phyloP scores from a whole-genome alignment of 2,797 vertebrate species.

The Danionella dracula region DNA sequence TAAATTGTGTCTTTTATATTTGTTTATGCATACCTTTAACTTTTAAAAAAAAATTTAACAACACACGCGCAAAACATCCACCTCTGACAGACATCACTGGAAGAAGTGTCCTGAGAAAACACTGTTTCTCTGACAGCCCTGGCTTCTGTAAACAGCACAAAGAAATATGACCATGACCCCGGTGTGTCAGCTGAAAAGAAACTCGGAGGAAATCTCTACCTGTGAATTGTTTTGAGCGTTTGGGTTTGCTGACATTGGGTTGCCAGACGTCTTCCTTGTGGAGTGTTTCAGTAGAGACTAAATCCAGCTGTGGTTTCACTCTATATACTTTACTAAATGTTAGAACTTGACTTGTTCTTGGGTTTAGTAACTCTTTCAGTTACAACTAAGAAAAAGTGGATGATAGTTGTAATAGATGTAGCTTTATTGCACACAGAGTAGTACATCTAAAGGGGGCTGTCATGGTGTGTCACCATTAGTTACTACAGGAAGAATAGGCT shows the following conservation, averaged over 20 bases:
- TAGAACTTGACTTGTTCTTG: no score
- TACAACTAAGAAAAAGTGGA: no score
- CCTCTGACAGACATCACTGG: neutral
- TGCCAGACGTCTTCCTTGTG: neutral
- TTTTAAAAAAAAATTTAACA: neutral
- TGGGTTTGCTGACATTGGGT: neutral
- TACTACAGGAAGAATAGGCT: no score
- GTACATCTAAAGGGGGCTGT: no score
- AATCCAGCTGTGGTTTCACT: neutral
- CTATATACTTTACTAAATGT: no score
- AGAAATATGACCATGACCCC: neutral
- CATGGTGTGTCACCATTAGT: no score
- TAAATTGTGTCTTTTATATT: neutral
- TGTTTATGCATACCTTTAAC: neutral
- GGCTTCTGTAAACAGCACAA: neutral
- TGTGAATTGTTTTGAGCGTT: constrained; percentile 6
- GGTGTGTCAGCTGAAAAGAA: neutral
- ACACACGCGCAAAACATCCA: neutral
- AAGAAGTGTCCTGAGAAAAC: neutral
- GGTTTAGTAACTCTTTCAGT: no score
- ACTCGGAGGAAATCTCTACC: neutral
- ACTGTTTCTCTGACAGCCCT: neutral
- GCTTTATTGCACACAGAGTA: no score
- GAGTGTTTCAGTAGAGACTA: neutral
- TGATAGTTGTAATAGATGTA: no score